phyloP scores from a whole-genome alignment of 2,797 vertebrate genomes.

The Pempheris klunzingeri region DNA sequence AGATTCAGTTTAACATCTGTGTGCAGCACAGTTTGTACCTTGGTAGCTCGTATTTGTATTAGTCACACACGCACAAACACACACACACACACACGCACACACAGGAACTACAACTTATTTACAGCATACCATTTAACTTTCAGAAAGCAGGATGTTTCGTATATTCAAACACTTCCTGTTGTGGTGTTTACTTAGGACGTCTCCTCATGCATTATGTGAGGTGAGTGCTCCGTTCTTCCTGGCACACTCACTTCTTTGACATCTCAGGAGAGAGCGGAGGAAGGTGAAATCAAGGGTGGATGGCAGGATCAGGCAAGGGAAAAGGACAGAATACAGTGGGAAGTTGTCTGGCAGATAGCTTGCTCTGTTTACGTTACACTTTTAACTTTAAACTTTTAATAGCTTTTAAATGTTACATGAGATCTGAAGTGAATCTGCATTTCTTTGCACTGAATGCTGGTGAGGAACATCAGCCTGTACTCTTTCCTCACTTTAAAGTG shows the following conservation, averaged over 20 bases:
- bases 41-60: constrained; percentile 28
- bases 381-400: constrained; percentile 65
- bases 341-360: constrained; percentile 32
- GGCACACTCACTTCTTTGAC: constrained; percentile 69
- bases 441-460: constrained; percentile 11
- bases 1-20: constrained; percentile 27
- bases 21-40: constrained; percentile 13
- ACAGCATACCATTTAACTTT: constrained; percentile 63
- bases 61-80: constrained; percentile 59
- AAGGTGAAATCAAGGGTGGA: constrained; percentile 57
- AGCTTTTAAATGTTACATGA: constrained; percentile 60
- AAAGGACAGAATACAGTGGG: constrained; percentile 46
- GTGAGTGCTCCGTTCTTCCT: constrained; percentile 70
- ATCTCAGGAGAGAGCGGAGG: constrained; percentile 66
- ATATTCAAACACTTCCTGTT: constrained; percentile 73
- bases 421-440: constrained; percentile 50
- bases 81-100: constrained; percentile 24
- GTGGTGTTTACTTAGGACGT: constrained; percentile 63
- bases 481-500: constrained; percentile 18
- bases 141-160: constrained; percentile 73
- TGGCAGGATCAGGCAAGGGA: constrained; percentile 25
- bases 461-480: constrained; percentile 14
- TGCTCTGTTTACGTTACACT: constrained; percentile 61
- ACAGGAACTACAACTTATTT: constrained; percentile 42
- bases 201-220: constrained; percentile 71